Evolutionary conservation across 2,113 vertebrate species (phyloP).

Genomic region (Strix uralensis): DNA sequence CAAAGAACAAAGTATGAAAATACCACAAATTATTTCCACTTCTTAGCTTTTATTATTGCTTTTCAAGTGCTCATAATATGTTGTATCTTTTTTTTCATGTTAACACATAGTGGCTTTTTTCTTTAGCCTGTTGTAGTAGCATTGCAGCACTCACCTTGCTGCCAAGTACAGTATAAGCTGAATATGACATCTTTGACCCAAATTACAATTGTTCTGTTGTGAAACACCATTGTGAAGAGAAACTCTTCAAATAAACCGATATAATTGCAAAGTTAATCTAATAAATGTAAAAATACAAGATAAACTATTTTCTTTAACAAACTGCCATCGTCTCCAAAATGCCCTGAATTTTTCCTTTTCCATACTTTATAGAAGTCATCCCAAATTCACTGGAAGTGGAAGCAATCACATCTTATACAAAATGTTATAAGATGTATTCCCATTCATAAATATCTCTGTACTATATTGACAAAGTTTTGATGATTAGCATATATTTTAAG

Average conservation of each 20-base stretch:
- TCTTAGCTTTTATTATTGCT: background rate
- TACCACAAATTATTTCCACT: background rate
- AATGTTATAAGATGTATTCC: background rate
- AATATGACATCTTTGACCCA: background rate
- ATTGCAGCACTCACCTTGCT: background rate
- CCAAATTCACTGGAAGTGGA: background rate
- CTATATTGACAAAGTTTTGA: background rate
- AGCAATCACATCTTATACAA: background rate
- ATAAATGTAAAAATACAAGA: background rate
- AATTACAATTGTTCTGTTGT: background rate
- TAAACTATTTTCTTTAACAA: background rate
- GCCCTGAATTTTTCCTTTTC: background rate
- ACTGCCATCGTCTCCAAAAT: background rate
- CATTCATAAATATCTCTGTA: background rate
- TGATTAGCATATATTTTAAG: background rate
- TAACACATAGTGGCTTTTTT: background rate
- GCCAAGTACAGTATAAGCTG: background rate
- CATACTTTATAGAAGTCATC: background rate
- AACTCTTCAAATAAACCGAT: background rate
- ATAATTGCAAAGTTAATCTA: background rate
- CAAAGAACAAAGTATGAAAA: background rate
- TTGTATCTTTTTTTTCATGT: background rate
- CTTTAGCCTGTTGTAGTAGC: background rate
- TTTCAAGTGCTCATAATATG: background rate
- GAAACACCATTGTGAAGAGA: background rate